Evolutionary conservation across 2,888 invertebrate genomes (phyloP), one percentile per base, ranked within the genome.

Genomic region (Miltochrista miniata): DNA sequence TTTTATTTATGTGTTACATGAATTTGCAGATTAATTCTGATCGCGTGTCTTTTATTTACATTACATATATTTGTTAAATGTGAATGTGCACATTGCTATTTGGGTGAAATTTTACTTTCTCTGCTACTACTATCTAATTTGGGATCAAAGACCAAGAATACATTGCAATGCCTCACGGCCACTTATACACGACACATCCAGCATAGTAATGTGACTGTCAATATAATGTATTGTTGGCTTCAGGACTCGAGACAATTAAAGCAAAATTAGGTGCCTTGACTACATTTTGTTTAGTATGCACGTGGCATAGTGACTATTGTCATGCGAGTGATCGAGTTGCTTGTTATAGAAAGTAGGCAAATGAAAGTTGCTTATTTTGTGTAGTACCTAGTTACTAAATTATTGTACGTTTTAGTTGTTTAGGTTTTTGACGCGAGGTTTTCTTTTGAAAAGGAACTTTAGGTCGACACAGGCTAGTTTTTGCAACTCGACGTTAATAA

Each of bases 71-170:
- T 58, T 51, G 31, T 45, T 39, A 56, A 57, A 58, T 65, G 63
- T 61, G 65, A n/a, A n/a, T 68, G 63, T 61, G 65, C 51, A 64
- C 73, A 72, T 68, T 61, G 57, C 51, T 59, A 68, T 74, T 79
- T 77, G 50, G 70, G 81, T 81, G 81, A 85, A 85, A 81, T 77
- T 76, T 55, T 62, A 88, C 87, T 90, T 90, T 89, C 89, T 74
- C 84, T 73, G 65, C n/a, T n/a, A n/a, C n/a, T n/a, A n/a, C n/a
- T 76, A 76, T 79, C 78, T 11, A 65, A 62, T 61, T 76, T 51
- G 61, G 78, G 79, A 84, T 83, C 83, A 79, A 74, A 77, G 74
- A 76, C 72, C 75, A 68, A 72, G 69, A 67, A 58, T 64, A 48
- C 59, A 47, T 57, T 62, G 74, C 72, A 73, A 85, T 84, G 78